Conservation (phyloP, 2,797 vertebrate genomes). For the Parambassis ranga region DNA sequence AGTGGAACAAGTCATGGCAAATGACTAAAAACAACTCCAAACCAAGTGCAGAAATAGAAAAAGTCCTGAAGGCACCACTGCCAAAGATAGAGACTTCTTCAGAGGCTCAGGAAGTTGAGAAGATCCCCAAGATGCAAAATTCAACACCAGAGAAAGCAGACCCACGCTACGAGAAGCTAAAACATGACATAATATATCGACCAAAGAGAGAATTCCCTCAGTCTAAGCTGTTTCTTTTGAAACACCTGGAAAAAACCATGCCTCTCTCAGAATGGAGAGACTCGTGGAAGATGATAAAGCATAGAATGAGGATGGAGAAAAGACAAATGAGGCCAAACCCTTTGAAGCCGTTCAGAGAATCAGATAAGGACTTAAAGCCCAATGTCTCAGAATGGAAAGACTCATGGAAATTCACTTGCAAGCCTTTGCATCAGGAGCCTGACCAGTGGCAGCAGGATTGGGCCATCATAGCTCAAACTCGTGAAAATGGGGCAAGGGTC, state of each 20-base stretch:
- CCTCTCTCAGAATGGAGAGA: constrained; percentile 52
- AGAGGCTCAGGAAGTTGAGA: not conserved
- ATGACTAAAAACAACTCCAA: constrained; percentile 59
- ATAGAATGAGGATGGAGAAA: constrained; percentile 39
- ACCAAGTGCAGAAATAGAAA: constrained; percentile 46
- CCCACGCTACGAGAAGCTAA: constrained; percentile 21
- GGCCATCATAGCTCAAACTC: constrained; percentile 14
- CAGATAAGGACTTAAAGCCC: constrained; percentile 3
- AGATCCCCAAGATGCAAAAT: not conserved
- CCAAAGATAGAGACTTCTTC: not conserved
- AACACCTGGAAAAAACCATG: constrained; percentile 7
- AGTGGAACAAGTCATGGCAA: constrained; percentile 69
- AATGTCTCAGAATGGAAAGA: constrained; percentile 44
- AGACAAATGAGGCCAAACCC: constrained; percentile 25
- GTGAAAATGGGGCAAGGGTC: constrained; percentile 5
- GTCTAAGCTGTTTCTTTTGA: constrained; percentile 16
- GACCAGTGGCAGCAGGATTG: constrained; percentile 63
- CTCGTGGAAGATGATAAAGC: constrained; percentile 62
- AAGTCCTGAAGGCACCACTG: constrained; percentile 18
- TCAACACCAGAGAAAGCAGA: not conserved
- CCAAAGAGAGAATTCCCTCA: constrained; percentile 15
- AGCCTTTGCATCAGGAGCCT: constrained; percentile 41
- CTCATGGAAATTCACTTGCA: constrained; percentile 54
- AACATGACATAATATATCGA: constrained; percentile 30
- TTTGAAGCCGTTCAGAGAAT: constrained; percentile 10